A percentile compares a stretch with the other conserved stretches of the same genome.
phyloP scores from a whole-genome alignment of 2,888 invertebrate genomes.

The Phyto melanocephala region DNA sequence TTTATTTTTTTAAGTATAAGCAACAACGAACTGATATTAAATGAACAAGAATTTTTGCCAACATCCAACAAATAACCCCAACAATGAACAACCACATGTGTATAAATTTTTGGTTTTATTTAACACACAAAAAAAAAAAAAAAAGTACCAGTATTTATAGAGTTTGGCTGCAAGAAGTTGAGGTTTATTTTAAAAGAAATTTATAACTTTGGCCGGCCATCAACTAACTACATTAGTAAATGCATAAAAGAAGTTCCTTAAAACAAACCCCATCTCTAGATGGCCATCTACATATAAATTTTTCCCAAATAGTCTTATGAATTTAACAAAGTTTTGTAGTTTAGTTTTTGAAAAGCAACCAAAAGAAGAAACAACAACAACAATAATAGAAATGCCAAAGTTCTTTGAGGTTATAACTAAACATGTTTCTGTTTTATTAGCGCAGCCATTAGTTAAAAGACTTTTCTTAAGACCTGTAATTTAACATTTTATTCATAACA shows the following conservation, averaged over 20 bases:
- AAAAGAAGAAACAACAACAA: too few species aligned
- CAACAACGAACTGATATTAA: background rate
- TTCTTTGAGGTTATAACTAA: slow-evolving; percentile 34
- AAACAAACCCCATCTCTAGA: slow-evolving; percentile 49
- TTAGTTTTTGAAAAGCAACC: background rate
- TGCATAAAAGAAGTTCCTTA: slow-evolving; percentile 1
- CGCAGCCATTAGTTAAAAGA: slow-evolving; percentile 45
- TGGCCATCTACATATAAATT: slow-evolving; percentile 65
- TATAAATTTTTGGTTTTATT: slow-evolving; percentile 54
- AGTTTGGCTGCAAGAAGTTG: slow-evolving; percentile 27
- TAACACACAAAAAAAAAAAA: background rate
- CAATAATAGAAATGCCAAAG: slow-evolving; percentile 47
- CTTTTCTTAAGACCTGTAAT: slow-evolving; percentile 8
- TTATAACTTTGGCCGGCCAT: slow-evolving; percentile 53
- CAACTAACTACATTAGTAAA: slow-evolving; percentile 24
- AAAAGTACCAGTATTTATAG: background rate
- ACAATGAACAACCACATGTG: slow-evolving; percentile 57
- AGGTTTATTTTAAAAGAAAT: slow-evolving; percentile 64
- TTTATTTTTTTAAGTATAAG: too few species aligned
- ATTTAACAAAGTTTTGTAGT: slow-evolving; percentile 36
- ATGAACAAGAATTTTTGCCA: slow-evolving; percentile 6
- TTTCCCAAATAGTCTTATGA: slow-evolving; percentile 50
- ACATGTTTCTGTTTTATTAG: slow-evolving; percentile 55
- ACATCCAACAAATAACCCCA: slow-evolving; percentile 16
- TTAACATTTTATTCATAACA: background rate